Conservation (phyloP, 1,140 invertebrate genomes). For the Lanistes nyassanus region DNA sequence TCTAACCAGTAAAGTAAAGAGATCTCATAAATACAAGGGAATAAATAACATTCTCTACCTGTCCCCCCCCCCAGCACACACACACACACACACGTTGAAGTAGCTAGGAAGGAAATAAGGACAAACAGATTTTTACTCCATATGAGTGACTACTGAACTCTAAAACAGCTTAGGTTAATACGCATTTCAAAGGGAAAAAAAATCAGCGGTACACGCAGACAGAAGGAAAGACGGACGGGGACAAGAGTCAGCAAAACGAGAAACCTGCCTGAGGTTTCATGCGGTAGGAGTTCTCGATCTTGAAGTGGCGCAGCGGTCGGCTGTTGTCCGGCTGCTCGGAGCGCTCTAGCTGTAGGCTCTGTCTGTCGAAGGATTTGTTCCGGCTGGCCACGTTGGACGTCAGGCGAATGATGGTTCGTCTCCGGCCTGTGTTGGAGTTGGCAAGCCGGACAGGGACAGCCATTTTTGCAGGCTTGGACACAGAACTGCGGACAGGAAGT, state of each 20-base stretch:
- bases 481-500: not conserved
- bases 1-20: no score
- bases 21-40: no score
- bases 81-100: no score
- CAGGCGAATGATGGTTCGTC: constrained; percentile 14
- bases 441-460: no score
- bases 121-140: no score
- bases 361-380: not conserved
- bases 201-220: not conserved
- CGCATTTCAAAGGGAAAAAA: no score
- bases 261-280: constrained; percentile 31
- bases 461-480: not conserved
- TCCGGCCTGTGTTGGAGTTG: not conserved
- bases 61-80: no score
- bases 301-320: constrained; percentile 1
- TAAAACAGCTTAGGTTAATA: no score
- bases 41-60: no score
- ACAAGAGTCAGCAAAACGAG: no score
- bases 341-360: constrained; percentile 11
- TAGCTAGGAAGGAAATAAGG: no score
- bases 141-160: no score
- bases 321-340: constrained; percentile 30
- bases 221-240: not conserved
- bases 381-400: not conserved
- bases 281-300: constrained; percentile 45